Conservation (phyloP, 2,888 invertebrate species). For the Diploptera punctata region DNA sequence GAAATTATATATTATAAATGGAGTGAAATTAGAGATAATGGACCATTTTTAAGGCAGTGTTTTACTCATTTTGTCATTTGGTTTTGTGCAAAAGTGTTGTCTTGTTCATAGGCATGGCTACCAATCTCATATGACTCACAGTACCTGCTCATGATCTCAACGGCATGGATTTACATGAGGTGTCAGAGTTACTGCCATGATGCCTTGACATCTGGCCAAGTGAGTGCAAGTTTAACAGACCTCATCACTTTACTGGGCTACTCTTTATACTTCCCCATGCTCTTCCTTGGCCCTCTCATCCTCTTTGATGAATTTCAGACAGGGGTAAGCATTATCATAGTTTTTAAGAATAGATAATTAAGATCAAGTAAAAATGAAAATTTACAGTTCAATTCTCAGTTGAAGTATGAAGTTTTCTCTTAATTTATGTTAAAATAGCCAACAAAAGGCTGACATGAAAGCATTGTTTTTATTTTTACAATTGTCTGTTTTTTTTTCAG, state of each 20-base stretch:
- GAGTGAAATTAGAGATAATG: no score
- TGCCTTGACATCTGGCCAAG: conserved; percentile 51
- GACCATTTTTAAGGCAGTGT: no score
- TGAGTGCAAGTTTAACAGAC: conserved; percentile 44
- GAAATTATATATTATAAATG: no score
- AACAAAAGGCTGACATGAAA: no score
- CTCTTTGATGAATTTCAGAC: conserved; percentile 72
- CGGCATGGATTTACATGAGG: conserved; percentile 76
- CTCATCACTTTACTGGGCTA: conserved; percentile 71
- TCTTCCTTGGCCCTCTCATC: conserved; percentile 85
- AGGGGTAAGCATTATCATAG: conserved; percentile 55
- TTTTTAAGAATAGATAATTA: no score
- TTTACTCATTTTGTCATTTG: no score
- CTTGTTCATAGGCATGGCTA: conserved; percentile 53
- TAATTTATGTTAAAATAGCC: no score
- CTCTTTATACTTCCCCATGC: conserved; percentile 81
- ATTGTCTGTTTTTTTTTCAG: no score
- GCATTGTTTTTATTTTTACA: no score
- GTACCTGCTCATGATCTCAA: conserved; percentile 57
- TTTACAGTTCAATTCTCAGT: background rate
- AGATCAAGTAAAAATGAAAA: background rate
- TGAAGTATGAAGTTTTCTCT: no score
- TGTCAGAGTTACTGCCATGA: conserved; percentile 79
- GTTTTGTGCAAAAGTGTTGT: background rate
- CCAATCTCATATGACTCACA: conserved; percentile 60